Evolutionary conservation across 2,113 vertebrate genomes (phyloP).

Genomic region (Drymodes brunneopygia): DNA sequence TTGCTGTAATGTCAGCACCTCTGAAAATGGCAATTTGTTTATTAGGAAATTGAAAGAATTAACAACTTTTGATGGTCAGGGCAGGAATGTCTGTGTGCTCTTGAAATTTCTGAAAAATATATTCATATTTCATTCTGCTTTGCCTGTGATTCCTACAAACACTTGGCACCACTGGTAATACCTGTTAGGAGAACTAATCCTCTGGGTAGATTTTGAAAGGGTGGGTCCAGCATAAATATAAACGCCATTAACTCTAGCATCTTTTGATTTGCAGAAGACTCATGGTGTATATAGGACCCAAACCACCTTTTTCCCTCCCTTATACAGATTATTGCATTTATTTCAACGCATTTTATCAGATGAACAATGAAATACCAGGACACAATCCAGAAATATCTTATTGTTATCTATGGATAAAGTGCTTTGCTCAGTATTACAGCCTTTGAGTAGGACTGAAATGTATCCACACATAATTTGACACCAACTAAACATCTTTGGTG

Average conservation of each 20-base stretch:
- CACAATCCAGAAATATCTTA: background rate
- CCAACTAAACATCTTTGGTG: background rate
- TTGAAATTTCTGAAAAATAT: background rate
- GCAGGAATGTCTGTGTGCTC: background rate
- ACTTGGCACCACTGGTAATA: background rate
- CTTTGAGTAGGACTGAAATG: background rate
- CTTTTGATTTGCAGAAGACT: background rate
- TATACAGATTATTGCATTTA: background rate
- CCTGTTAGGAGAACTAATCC: background rate
- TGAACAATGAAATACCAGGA: background rate
- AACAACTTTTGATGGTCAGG: background rate
- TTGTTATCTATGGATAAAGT: background rate
- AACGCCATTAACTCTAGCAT: background rate
- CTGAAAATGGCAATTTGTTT: background rate
- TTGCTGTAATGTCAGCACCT: background rate
- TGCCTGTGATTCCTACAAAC: background rate
- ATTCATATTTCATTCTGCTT: background rate
- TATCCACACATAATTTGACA: background rate
- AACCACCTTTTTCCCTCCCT: background rate
- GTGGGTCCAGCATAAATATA: background rate
- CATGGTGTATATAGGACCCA: background rate
- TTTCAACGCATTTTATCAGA: background rate
- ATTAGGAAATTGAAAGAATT: background rate
- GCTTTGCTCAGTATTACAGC: background rate
- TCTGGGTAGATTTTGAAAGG: background rate